Evolutionary conservation across 2,888 invertebrate species (phyloP), one percentile per base, ranked within the genome.

Genomic region (Drosophila peninsularis): DNA sequence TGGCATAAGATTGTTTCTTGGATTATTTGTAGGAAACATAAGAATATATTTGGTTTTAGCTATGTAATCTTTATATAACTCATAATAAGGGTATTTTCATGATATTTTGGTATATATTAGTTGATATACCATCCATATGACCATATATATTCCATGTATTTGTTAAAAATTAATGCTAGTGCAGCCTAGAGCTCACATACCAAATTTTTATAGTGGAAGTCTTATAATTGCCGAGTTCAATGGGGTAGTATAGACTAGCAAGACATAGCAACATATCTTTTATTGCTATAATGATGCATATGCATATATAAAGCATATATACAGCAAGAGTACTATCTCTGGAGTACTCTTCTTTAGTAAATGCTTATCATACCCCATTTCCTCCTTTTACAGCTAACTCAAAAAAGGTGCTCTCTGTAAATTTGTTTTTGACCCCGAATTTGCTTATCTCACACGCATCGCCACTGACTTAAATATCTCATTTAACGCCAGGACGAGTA

Each of bases 401-500:
- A 5, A 30, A 65, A 64, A 65, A 47, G 69, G 80, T 67, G 67
- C 56, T 62, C 52, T 30, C 17, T 1, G 58, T 14, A 70, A 69
- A 70, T 62, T 57, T 75, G 56, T 27, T 62, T 75, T 66, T 84
- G 80, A 88, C 81, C 84, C 82, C 44, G 19, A 83, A 49, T 88
- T 78, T 73, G 78, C 74, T 82, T 88, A 87, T 88, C 88, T 72
- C 71, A 55, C 52, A 85, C 62, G 71, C 79, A 89, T 89, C 85
- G 77, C 67, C 49, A 78, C 82, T 78, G 87, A 80, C 78, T 90
- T 87, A 82, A 88, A 88, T 86, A 88, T 84, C 89, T 82, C 89
- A 88, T 88, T 88, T 88, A 86, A 85, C 88, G 89, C 89, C 87
- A 86, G 87, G 77, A 61, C 73, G 85, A 88, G 68, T 88, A 69